Base-by-base conservation (phyloP, 2,113 vertebrate species). In the Anoplopoma fimbria region DNA sequence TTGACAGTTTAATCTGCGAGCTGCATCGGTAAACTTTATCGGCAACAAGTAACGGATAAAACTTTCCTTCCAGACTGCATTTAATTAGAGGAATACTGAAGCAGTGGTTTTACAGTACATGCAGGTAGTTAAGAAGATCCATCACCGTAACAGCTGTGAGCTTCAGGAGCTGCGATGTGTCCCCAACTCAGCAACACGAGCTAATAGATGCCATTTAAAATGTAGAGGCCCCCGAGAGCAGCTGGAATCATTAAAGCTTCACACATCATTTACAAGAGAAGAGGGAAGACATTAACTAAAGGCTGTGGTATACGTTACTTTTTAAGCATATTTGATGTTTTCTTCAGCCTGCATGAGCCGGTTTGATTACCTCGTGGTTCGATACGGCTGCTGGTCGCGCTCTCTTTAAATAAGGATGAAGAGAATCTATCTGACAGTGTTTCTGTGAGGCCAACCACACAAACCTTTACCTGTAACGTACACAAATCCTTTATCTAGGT, bases 1-100 rank as follows among this genome's bases (percentile, higher is more conserved):
- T 49, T 62, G 81, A 83, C 79, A 72, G 57, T 68, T 82, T 36
- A 81, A 78, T 83, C 47, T 77, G 55, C n/a, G 10, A 23, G 2
- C 25, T 47, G 45, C 36, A 9, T 63, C 49, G 53, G 21, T 67
- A 75, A 79, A 81, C 23, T 82, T 69, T 55, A 61, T 68, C 6
- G 13, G 49, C 53, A 75, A 36, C 58, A 21, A 36, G 65, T 6
- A 38, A 60, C 36, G 2, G 29, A 51, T 64, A 14, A 49, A 34
- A 51, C 29, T 55, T 62, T 3, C 49, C 61, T 65, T 71, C 21
- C 64, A 45, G 38, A 6, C 64, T 53, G 51, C 27, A 19, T 57
- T 64, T 67, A 62, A 82, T 76, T 60, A 82, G 51, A 55, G 40
- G 3, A 73, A 27, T 33, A 57, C 14, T 13, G 65, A 51, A 27